Conservation (phyloP, 2,113 vertebrate genomes). For the Dendrocopos noguchii region DNA sequence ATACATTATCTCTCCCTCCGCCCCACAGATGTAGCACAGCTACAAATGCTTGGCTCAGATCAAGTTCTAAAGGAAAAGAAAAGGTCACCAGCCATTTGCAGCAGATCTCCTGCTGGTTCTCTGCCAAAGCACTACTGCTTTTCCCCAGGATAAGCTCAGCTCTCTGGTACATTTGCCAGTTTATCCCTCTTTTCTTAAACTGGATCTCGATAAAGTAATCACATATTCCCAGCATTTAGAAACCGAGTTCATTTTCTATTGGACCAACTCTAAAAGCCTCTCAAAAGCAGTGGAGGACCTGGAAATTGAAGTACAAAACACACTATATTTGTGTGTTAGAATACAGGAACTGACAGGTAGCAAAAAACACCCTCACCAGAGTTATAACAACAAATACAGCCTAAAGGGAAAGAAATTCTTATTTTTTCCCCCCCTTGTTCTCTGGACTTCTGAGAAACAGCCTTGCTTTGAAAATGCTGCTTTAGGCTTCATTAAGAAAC, state of each 20-base stretch:
- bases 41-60: background rate
- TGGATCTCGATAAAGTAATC: background rate
- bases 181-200: background rate
- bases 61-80: background rate
- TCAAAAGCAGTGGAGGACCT: background rate
- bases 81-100: background rate
- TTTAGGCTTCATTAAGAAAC: background rate
- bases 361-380: background rate
- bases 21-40: background rate
- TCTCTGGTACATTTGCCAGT: background rate
- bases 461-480: background rate
- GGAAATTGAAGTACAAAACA: background rate
- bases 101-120: background rate
- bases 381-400: background rate
- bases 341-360: background rate
- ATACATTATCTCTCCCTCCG: rapidly evolving
- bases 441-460: background rate
- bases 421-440: background rate
- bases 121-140: background rate
- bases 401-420: background rate
- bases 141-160: background rate
- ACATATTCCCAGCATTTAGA: rapidly evolving
- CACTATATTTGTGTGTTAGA: background rate
- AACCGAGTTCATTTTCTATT: background rate
- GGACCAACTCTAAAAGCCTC: background rate